Percentiles rank a stretch among this genome's conserved stretches.
These are phyloP conservation scores for Luidia sarsii DNA, from an alignment of 53 echinoderm and acorn worm genomes.

Conservation along the genomic window DNA sequence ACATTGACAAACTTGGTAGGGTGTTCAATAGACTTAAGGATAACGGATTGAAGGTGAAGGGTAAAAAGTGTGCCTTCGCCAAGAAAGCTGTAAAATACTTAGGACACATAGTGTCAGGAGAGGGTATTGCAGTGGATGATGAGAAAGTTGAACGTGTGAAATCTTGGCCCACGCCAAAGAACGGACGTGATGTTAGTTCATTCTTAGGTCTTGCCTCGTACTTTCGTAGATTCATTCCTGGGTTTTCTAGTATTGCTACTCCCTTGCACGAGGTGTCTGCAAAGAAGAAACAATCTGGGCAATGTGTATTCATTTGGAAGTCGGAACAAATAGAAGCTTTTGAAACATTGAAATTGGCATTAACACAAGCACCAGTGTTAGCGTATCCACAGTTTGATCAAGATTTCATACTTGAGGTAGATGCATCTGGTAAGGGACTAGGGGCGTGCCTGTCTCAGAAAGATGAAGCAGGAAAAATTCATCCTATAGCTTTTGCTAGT, in stretches of 20 bases:
- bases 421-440: too few species aligned
- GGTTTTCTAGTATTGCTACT: neutral
- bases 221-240: conserved; percentile 13
- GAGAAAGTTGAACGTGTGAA: neutral
- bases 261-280: conserved; percentile 5
- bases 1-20: too few species aligned
- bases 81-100: conserved; percentile 1
- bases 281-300: too few species aligned
- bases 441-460: too few species aligned
- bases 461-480: too few species aligned
- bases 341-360: neutral
- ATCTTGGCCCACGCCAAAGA: conserved; percentile 12
- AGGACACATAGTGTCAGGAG: conserved; percentile 17
- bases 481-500: too few species aligned
- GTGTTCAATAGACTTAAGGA: too few species aligned
- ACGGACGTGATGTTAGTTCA: neutral
- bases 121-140: conserved; percentile 5
- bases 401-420: neutral
- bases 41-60: conserved; percentile 15
- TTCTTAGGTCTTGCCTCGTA: conserved; percentile 11
- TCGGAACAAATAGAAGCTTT: neutral
- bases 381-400: conserved; percentile 1
- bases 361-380: conserved; percentile 7
- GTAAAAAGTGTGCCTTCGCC: neutral
- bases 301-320: neutral